Evolutionary conservation across 2,113 vertebrate species (phyloP).

Genomic region (Hypomesus transpacificus): DNA sequence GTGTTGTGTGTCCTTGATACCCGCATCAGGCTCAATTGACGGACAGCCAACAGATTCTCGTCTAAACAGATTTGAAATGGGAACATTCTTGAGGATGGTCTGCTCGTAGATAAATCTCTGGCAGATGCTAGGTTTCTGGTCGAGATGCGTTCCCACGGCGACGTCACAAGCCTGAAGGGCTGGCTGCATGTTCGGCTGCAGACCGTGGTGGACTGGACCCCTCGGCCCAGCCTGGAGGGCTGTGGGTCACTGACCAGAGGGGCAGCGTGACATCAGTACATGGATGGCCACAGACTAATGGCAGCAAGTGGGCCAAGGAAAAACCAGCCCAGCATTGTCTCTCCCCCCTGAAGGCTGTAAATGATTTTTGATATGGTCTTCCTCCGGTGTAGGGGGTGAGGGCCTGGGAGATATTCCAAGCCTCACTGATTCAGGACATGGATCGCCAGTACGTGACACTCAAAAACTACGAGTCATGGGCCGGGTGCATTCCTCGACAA

Average conservation of each 20-base stretch:
- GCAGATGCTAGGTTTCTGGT: constrained; percentile 52
- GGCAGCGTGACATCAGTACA: constrained; percentile 35
- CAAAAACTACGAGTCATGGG: no score
- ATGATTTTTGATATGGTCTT: no score
- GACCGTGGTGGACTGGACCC: constrained; percentile 7
- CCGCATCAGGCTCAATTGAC: constrained; percentile 55
- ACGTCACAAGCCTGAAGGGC: constrained; percentile 41
- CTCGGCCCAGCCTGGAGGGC: constrained; percentile 15
- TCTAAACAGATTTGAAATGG: constrained; percentile 56
- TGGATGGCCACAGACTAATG: constrained; percentile 29
- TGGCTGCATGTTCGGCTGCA: constrained; percentile 28
- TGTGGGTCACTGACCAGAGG: constrained; percentile 23
- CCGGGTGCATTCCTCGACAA: no score
- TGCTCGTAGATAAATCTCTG: constrained; percentile 54
- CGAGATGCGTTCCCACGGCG: constrained; percentile 51
- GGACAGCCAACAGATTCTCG: constrained; percentile 56
- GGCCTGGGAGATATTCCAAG: neutral
- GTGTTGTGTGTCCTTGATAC: constrained; percentile 45
- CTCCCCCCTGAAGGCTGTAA: constrained; percentile 8
- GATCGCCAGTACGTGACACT: no score
- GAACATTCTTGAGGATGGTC: constrained; percentile 57
- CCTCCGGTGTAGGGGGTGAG: no score
- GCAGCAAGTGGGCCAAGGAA: constrained; percentile 16
- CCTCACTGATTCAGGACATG: constrained; percentile 18
- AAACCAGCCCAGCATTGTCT: neutral